These are phyloP conservation scores for Taphrorychus bicolor DNA, from an alignment of 2,888 invertebrate species.

Conservation along the genomic window DNA sequence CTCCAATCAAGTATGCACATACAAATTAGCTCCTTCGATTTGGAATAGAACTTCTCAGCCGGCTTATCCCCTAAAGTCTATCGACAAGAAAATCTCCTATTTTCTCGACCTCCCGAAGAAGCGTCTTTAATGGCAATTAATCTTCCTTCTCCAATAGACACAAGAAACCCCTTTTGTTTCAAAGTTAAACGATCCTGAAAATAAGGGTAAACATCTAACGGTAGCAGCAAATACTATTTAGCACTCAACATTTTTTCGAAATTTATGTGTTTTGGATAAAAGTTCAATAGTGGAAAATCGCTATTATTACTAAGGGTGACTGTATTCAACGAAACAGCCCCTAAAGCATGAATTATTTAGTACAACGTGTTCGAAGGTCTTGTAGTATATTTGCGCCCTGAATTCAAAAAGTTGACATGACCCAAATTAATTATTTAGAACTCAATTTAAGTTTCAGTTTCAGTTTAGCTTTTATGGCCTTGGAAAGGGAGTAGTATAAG, in stretches of 20 bases:
- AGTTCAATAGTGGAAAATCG: no score
- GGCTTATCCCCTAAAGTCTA: background rate
- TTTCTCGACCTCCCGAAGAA: constrained; percentile 6
- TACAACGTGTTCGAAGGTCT: no score
- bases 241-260: constrained; percentile 7
- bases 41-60: background rate
- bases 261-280: no score
- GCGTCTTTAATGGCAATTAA: constrained; percentile 15
- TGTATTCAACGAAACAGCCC: no score
- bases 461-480: no score
- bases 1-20: background rate
- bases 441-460: no score
- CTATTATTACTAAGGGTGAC: no score
- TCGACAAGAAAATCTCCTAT: constrained; percentile 8
- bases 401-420: no score
- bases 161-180: constrained; percentile 17
- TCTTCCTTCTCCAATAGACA: constrained; percentile 18
- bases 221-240: constrained; percentile 3
- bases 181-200: constrained; percentile 23
- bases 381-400: no score
- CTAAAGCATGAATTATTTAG: no score
- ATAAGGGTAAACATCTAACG: constrained; percentile 16
- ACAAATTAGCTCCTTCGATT: background rate
- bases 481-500: no score
- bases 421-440: no score